Conservation (phyloP, 1,140 invertebrate species). For the Leguminivora glycinivorella region DNA sequence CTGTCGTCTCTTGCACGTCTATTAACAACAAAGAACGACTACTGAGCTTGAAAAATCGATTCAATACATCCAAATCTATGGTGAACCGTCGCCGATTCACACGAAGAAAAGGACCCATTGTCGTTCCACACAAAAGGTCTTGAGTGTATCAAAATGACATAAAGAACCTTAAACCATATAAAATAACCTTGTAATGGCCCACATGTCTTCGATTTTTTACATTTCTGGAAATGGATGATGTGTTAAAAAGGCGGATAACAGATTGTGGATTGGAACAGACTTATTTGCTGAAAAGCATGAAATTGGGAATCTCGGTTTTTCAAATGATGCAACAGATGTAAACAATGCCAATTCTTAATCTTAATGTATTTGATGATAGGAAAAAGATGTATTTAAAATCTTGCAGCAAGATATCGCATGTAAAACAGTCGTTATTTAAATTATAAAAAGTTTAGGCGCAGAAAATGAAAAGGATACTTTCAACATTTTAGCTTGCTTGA, state of each 20-base stretch:
- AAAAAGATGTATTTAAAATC: no score
- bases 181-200: conserved; percentile 68
- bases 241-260: conserved; percentile 77
- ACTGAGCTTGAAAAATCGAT: conserved; percentile 76
- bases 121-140: conserved; percentile 61
- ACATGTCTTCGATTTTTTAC: conserved; percentile 61
- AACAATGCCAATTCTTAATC: conserved; percentile 5
- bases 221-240: conserved; percentile 72
- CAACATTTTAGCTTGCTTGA: no score
- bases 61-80: conserved; percentile 68
- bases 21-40: conserved; percentile 70
- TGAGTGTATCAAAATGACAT: conserved; percentile 77
- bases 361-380: neutral
- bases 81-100: conserved; percentile 53
- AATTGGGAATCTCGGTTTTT: conserved; percentile 7
- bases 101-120: conserved; percentile 65
- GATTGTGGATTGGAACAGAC: conserved; percentile 46
- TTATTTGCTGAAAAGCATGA: conserved; percentile 7
- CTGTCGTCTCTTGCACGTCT: conserved; percentile 30
- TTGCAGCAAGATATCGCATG: no score
- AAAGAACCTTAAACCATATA: conserved; percentile 68
- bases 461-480: no score
- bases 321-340: conserved; percentile 6
- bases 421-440: no score
- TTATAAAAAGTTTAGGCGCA: no score